phyloP scores from a whole-genome alignment of 2,888 invertebrate genomes.

The Ennomos erosarius region DNA sequence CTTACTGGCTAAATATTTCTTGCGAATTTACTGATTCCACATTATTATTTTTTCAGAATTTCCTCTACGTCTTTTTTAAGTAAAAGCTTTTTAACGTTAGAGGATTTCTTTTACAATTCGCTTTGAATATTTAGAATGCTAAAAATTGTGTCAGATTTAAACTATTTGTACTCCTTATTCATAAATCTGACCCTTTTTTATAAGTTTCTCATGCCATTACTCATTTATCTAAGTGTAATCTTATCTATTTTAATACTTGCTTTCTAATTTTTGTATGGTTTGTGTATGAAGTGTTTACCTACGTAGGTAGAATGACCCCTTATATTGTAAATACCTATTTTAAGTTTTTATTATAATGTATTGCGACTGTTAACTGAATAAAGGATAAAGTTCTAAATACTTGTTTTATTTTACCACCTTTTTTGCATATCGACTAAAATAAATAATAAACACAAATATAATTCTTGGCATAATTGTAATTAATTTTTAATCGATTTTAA shows the following conservation, averaged over 20 bases:
- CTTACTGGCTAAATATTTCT: conserved; percentile 44
- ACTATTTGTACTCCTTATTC: conserved; percentile 15
- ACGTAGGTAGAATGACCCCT: conserved; percentile 81
- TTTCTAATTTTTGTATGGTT: conserved; percentile 79
- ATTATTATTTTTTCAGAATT: conserved; percentile 12
- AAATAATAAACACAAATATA: conserved; percentile 60
- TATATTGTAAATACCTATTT: conserved; percentile 81
- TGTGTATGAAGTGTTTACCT: conserved; percentile 79
- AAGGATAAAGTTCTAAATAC: conserved; percentile 62
- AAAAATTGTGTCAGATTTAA: conserved; percentile 33
- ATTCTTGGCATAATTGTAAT: conserved; percentile 85
- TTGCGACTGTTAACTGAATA: conserved; percentile 84
- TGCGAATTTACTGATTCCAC: conserved; percentile 44
- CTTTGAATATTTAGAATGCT: conserved; percentile 43
- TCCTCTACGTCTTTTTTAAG: conserved; percentile 62
- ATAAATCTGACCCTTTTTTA: conserved; percentile 44
- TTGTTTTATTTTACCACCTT: conserved; percentile 48
- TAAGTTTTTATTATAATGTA: conserved; percentile 78
- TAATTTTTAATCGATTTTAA: conserved; percentile 84
- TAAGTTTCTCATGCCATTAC: conserved; percentile 51
- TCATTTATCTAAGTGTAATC: conserved; percentile 59
- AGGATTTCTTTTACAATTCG: conserved; percentile 55
- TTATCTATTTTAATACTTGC: conserved; percentile 54
- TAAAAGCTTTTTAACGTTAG: conserved; percentile 57
- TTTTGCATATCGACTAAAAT: background rate